phyloP scores from a whole-genome alignment of 1,140 invertebrate species.

The Homarus americanus region DNA sequence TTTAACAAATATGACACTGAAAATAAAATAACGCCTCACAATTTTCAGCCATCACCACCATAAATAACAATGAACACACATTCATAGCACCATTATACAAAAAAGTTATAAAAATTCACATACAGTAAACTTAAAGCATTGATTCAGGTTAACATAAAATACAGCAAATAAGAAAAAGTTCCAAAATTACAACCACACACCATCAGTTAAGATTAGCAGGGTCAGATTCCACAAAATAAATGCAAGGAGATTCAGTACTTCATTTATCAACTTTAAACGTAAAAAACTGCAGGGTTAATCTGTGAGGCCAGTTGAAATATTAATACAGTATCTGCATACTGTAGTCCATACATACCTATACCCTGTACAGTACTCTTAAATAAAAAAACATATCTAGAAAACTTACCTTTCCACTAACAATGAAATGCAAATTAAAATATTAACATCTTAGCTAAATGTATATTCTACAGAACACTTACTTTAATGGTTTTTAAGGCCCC shows the following conservation, averaged over 20 bases:
- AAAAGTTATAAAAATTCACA: background rate
- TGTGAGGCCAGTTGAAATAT: too few relatives aligned
- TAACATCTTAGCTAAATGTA: background rate
- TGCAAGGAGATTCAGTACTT: background rate
- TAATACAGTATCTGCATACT: background rate
- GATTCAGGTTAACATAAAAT: too few relatives aligned
- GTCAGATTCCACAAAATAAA: background rate
- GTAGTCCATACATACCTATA: too few relatives aligned
- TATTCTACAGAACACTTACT: background rate
- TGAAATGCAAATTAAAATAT: background rate
- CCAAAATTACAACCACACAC: too few relatives aligned
- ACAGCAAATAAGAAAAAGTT: too few relatives aligned
- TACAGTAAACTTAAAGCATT: too few relatives aligned
- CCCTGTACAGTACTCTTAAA: too few relatives aligned
- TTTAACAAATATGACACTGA: background rate
- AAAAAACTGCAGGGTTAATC: too few relatives aligned
- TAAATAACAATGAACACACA: background rate
- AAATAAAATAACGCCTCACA: background rate
- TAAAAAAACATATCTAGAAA: too few relatives aligned
- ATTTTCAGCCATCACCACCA: background rate
- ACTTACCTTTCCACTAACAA: too few relatives aligned
- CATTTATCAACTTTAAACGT: background rate
- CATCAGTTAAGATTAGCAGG: too few relatives aligned
- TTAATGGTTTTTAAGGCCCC: background rate
- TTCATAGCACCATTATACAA: background rate